Evolutionary conservation across 2,113 vertebrate species (phyloP).

Genomic region (Salvelinus fontinalis): DNA sequence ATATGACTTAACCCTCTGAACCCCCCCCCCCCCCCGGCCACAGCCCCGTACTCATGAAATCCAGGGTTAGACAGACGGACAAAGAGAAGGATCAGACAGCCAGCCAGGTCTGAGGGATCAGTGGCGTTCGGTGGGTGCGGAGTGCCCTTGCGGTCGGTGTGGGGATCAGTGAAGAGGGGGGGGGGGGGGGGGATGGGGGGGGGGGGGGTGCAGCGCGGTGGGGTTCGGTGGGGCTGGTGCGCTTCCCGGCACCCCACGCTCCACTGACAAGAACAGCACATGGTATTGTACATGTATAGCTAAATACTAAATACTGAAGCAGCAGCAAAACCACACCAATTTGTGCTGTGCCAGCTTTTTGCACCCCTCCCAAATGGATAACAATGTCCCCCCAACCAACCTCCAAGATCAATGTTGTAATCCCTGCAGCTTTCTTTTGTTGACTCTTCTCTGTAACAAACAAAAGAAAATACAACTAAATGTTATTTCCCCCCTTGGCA

Average conservation of each 20-base stretch:
- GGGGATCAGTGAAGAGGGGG: constrained; percentile 3
- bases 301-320: not conserved
- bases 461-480: not conserved
- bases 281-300: constrained; percentile 9
- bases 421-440: constrained; percentile 1
- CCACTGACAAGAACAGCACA: constrained; percentile 14
- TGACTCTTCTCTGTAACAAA: not conserved
- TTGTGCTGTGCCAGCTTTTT: not conserved
- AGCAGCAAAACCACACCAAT: not conserved
- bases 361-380: not conserved
- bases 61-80: constrained; percentile 20
- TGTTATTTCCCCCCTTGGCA: constrained; percentile 8
- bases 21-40: constrained; percentile 5
- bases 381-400: not conserved
- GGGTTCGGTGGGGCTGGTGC: no score
- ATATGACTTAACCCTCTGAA: constrained; percentile 64
- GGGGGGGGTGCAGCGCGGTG: constrained; percentile 3
- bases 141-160: no score
- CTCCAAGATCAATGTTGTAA: not conserved
- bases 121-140: constrained; percentile 8
- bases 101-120: constrained; percentile 56
- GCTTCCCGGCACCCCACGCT: not conserved
- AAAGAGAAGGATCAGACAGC: constrained; percentile 50
- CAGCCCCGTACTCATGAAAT: not conserved
- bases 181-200: constrained; percentile 37